These are phyloP conservation scores for Leuciscus idus DNA, from an alignment of 2,113 vertebrate species.

Conservation along the genomic window DNA sequence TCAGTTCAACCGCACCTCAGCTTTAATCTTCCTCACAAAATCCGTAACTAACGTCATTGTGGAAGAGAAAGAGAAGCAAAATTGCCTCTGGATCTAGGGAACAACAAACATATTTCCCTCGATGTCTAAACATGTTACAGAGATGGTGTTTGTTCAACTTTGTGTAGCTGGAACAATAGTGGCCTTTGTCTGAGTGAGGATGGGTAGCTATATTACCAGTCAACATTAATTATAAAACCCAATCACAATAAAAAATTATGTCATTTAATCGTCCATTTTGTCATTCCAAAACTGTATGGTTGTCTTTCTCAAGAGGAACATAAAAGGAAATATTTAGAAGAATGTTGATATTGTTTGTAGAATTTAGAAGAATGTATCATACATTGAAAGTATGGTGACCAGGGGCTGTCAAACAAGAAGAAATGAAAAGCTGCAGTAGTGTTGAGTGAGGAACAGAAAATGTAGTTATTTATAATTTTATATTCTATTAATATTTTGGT, in stretches of 20 bases:
- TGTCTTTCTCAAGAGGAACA: neutral
- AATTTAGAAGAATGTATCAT: neutral
- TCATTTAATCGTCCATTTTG: neutral
- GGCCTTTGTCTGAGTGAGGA: neutral
- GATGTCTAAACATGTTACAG: constrained; percentile 33
- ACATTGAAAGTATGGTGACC: neutral
- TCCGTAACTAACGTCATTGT: constrained; percentile 25
- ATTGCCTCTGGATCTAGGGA: constrained; percentile 41
- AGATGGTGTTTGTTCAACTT: constrained; percentile 41
- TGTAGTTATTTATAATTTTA: too few species aligned
- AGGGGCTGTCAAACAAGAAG: too few species aligned
- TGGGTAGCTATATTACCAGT: neutral
- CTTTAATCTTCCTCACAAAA: constrained; percentile 38
- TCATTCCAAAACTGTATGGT: neutral
- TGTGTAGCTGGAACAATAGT: neutral
- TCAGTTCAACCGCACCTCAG: constrained; percentile 27
- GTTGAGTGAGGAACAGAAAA: too few species aligned
- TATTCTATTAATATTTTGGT: too few species aligned
- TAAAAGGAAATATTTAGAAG: too few species aligned
- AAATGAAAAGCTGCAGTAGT: too few species aligned
- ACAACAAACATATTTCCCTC: constrained; percentile 44
- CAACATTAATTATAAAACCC: neutral
- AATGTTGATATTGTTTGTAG: too few species aligned
- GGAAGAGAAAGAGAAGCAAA: constrained; percentile 11
- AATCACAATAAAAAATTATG: neutral